Percentiles rank a stretch among this genome's conserved stretches.
phyloP scores from a whole-genome alignment of 2,113 vertebrate genomes.

The Planiliza haematocheilus region DNA sequence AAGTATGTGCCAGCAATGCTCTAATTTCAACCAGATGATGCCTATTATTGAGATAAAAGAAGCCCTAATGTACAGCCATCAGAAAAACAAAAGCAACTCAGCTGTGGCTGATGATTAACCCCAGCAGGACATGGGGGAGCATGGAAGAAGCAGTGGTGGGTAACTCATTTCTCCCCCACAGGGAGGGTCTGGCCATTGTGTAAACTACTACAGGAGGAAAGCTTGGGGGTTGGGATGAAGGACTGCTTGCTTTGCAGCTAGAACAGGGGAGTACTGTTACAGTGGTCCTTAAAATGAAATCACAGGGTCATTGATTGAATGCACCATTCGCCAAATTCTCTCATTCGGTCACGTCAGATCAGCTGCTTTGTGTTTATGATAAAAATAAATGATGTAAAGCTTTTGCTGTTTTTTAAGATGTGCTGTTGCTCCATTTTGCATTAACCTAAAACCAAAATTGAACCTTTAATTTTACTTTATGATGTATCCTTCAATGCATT shows the following conservation, averaged over 20 bases:
- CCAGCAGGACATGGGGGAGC: slow-evolving; percentile 79
- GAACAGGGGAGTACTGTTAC: slow-evolving; percentile 58
- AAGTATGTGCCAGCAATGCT: not conserved
- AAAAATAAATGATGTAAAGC: not conserved
- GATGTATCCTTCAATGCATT: not conserved
- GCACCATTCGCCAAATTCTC: not conserved
- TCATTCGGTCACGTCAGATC: not conserved
- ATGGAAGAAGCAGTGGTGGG: slow-evolving; percentile 76
- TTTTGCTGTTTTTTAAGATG: not conserved
- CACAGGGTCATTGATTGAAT: not conserved
- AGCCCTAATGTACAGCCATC: slow-evolving; percentile 73
- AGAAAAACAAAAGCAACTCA: slow-evolving; percentile 74
- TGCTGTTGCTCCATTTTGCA: slow-evolving; percentile 9
- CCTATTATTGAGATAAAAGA: slow-evolving; percentile 53
- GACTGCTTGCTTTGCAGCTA: slow-evolving; percentile 68
- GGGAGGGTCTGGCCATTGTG: slow-evolving; percentile 80
- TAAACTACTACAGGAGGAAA: slow-evolving; percentile 70
- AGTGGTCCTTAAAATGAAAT: slow-evolving; percentile 34
- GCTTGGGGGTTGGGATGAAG: slow-evolving; percentile 67
- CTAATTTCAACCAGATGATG: slow-evolving; percentile 14
- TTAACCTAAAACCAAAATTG: slow-evolving; percentile 13
- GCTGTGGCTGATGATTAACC: slow-evolving; percentile 85
- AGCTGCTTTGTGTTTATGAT: not conserved
- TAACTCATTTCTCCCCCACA: slow-evolving; percentile 84
- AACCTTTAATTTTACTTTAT: slow-evolving; percentile 3